Conservation (phyloP, 2,888 invertebrate genomes). For the Magallana nippona region DNA sequence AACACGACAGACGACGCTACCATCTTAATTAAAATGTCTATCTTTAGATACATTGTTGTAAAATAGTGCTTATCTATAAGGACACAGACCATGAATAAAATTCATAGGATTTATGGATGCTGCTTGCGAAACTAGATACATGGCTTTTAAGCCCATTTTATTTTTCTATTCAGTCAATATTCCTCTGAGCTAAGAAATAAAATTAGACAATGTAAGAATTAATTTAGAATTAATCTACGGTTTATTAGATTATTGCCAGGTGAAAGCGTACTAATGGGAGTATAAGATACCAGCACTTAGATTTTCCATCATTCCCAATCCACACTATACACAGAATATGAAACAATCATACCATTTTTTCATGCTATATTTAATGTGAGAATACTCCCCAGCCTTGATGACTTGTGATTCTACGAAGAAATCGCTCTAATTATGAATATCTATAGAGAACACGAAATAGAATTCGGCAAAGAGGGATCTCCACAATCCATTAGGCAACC, state of each 20-base stretch:
- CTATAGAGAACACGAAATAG: not conserved
- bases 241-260: slow-evolving; percentile 11
- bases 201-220: slow-evolving; percentile 10
- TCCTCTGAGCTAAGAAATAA: slow-evolving; percentile 5
- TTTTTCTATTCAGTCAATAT: slow-evolving; percentile 21
- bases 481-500: slow-evolving; percentile 12
- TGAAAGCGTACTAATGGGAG: not conserved
- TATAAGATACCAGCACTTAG: not conserved
- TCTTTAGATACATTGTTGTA: not conserved
- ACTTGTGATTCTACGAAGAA: too few relatives aligned
- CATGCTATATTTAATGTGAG: too few relatives aligned
- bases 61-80: slow-evolving; percentile 25
- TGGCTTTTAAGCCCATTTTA: slow-evolving; percentile 23
- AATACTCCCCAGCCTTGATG: too few relatives aligned
- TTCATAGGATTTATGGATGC: slow-evolving; percentile 4
- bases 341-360: too few relatives aligned
- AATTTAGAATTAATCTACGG: not conserved
- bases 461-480: not conserved
- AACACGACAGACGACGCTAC: slow-evolving; percentile 9
- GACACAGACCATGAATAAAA: slow-evolving; percentile 2
- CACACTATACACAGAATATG: not conserved
- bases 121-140: slow-evolving; percentile 11
- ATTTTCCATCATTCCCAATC: not conserved
- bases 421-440: not conserved
- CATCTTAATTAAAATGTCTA: slow-evolving; percentile 17